Evolutionary conservation across 2,888 invertebrate species (phyloP).

Genomic region (Lepidochitona cinerea): DNA sequence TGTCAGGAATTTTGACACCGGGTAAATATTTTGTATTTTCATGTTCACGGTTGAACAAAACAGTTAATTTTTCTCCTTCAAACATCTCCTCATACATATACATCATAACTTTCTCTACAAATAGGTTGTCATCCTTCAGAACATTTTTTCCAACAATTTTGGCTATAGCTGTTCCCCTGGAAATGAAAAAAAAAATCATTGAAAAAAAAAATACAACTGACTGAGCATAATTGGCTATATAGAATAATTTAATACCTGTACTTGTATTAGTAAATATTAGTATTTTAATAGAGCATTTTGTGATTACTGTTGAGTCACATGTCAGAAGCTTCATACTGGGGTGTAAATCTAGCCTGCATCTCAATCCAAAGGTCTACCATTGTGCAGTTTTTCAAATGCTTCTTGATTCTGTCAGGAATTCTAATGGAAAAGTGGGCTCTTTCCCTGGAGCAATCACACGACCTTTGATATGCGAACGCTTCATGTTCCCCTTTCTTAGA

Average conservation of each 20-base stretch:
- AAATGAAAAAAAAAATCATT: slow-evolving; percentile 13
- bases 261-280: background rate
- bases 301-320: no score
- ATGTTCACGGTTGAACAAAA: slow-evolving; percentile 98
- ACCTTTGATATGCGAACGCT: no score
- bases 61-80: slow-evolving; percentile 93
- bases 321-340: no score
- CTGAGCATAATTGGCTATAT: background rate
- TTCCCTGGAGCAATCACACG: no score
- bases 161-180: slow-evolving; percentile 95
- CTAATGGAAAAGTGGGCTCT: no score
- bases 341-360: no score
- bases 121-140: slow-evolving; percentile 78
- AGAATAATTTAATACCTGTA: background rate
- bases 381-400: no score
- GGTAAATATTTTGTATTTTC: slow-evolving; percentile 99
- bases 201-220: background rate
- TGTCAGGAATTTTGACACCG: slow-evolving; percentile 91
- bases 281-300: no score
- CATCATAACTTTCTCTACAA: slow-evolving; percentile 83
- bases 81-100: slow-evolving; percentile 95
- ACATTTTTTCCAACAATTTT: slow-evolving; percentile 97
- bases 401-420: no score
- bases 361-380: no score
- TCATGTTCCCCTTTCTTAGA: no score